Conservation (phyloP, 1,140 invertebrate species). For the Polypedilum vanderplanki region DNA sequence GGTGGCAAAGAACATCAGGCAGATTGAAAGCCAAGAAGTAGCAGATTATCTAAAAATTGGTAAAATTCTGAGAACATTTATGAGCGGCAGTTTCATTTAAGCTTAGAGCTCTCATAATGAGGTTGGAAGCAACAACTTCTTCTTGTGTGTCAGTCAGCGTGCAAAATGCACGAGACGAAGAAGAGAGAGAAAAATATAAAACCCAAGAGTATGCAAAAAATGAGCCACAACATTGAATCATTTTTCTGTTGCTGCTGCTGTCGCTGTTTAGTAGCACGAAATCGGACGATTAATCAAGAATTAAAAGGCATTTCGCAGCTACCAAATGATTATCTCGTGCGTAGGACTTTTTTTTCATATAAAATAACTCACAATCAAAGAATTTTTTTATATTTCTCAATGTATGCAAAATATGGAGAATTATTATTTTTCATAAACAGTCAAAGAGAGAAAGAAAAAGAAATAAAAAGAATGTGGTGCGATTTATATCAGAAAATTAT, state of each 20-base stretch:
- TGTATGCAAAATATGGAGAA: too few species aligned
- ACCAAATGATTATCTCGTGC: conserved; percentile 17
- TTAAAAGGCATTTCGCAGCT: conserved; percentile 7
- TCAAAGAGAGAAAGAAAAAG: too few species aligned
- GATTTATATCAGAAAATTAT: too few species aligned
- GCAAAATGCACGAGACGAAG: neutral
- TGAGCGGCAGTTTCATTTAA: neutral
- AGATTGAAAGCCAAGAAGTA: neutral
- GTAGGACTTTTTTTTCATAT: neutral
- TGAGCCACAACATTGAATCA: neutral
- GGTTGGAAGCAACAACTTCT: neutral
- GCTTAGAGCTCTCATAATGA: neutral
- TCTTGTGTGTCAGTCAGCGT: neutral
- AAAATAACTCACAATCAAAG: conserved; percentile 13
- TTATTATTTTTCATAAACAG: too few species aligned
- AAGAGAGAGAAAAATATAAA: neutral
- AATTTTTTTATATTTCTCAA: neutral
- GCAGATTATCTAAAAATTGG: conserved; percentile 13
- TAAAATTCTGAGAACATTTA: neutral
- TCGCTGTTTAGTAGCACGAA: conserved; percentile 16
- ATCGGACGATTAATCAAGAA: conserved; percentile 17
- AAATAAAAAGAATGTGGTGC: too few species aligned
- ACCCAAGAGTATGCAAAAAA: neutral
- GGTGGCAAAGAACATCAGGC: conserved; percentile 15
- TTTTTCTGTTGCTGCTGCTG: neutral